Evolutionary conservation across 2,888 invertebrate species (phyloP).

Genomic region (Melieria picta): DNA sequence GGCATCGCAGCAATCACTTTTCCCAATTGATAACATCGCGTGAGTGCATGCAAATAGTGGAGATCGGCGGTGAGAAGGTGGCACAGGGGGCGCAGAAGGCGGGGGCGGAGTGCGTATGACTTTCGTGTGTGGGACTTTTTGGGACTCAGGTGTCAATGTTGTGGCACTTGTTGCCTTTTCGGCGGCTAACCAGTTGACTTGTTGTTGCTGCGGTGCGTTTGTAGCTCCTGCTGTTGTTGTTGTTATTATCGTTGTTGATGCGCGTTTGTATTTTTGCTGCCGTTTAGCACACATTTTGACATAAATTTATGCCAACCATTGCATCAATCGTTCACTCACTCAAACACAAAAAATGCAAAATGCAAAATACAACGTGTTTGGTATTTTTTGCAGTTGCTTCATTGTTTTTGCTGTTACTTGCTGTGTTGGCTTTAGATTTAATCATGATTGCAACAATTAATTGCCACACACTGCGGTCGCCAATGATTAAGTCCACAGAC

Average conservation of each 20-base stretch:
- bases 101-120: no score
- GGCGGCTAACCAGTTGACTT: no score
- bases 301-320: conserved; percentile 3
- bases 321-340: not conserved
- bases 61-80: not conserved
- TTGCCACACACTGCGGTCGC: not conserved
- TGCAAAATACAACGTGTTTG: no score
- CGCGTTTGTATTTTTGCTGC: not conserved
- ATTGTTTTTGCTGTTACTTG: not conserved
- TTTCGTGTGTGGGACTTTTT: not conserved
- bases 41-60: not conserved
- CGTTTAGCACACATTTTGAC: not conserved
- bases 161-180: no score
- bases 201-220: no score
- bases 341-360: no score
- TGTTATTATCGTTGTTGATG: no score
- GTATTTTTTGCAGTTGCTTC: not conserved
- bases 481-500: not conserved
- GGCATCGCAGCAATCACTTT: conserved; percentile 14
- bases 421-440: not conserved
- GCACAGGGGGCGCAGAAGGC: no score
- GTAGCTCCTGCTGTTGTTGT: no score
- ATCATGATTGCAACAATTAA: conserved; percentile 10
- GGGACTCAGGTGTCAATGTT: not conserved
- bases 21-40: conserved; percentile 49